A percentile compares a stretch with the other conserved stretches of the same genome.
Evolutionary conservation across 2,113 vertebrate species (phyloP).

Genomic region (Melierax canorus): DNA sequence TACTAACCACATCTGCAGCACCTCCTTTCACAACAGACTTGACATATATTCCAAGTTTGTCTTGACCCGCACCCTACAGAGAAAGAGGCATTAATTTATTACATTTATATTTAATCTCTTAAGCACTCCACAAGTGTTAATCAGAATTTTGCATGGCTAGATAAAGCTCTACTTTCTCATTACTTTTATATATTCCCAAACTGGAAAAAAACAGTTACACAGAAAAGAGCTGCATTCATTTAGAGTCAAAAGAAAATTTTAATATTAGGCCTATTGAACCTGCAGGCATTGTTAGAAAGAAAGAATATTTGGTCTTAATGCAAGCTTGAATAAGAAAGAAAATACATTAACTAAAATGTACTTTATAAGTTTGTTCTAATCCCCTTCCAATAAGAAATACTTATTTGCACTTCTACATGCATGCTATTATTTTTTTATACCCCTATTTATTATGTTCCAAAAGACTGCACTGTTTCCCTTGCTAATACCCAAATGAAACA

Average conservation of each 20-base stretch:
- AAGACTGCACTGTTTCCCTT: neutral
- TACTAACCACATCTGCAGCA: slow-evolving; percentile 92
- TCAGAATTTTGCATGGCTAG: neutral
- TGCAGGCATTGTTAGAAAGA: neutral
- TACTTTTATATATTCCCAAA: neutral
- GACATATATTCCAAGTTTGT: slow-evolving; percentile 97
- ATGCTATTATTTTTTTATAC: neutral
- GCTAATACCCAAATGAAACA: neutral
- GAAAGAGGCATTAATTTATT: slow-evolving; percentile 4
- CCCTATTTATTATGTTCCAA: neutral
- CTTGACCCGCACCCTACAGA: slow-evolving; percentile 92
- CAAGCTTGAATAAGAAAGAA: neutral
- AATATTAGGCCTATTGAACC: neutral
- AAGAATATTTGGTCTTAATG: neutral
- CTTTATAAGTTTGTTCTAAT: neutral
- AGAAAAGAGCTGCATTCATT: neutral
- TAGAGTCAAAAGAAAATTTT: neutral
- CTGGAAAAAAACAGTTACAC: neutral
- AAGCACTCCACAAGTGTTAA: neutral
- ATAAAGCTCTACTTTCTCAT: neutral
- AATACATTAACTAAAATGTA: neutral
- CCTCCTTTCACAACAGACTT: slow-evolving; percentile 98
- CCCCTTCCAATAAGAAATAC: neutral
- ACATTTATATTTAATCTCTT: neutral
- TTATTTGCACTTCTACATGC: neutral